These are phyloP conservation scores for Platalea minor DNA, from an alignment of 2,797 vertebrate species.

Conservation along the genomic window DNA sequence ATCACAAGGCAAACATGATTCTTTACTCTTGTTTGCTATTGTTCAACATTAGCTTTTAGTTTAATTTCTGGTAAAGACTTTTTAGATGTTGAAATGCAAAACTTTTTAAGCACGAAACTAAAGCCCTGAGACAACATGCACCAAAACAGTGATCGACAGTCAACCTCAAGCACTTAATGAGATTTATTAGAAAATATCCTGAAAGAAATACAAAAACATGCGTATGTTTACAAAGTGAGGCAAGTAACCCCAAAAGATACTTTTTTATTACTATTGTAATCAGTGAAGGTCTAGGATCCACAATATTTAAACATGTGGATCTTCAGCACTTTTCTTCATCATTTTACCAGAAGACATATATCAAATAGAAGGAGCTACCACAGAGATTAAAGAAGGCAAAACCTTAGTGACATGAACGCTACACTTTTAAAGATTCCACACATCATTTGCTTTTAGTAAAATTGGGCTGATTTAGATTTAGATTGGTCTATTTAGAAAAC, in stretches of 20 bases:
- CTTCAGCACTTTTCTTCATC: background rate
- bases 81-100: background rate
- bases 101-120: background rate
- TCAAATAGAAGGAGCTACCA: background rate
- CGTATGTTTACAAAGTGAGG: background rate
- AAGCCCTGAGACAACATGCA: background rate
- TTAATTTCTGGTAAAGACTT: background rate
- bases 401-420: background rate
- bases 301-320: background rate
- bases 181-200: background rate
- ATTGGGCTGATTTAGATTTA: background rate
- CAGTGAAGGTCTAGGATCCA: background rate
- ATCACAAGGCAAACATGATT: background rate
- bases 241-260: background rate
- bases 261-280: slow-evolving; percentile 15
- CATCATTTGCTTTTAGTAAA: background rate
- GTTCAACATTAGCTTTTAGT: background rate
- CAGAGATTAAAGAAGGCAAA: background rate
- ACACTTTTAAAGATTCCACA: background rate
- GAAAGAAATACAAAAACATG: background rate
- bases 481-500: background rate
- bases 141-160: background rate
- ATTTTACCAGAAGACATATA: background rate
- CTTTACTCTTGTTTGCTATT: background rate
- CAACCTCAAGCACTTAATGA: background rate